A percentile compares a stretch with the other conserved stretches of the same genome.
phyloP scores from a whole-genome alignment of 2,113 vertebrate genomes.

The Indicator maculatus region DNA sequence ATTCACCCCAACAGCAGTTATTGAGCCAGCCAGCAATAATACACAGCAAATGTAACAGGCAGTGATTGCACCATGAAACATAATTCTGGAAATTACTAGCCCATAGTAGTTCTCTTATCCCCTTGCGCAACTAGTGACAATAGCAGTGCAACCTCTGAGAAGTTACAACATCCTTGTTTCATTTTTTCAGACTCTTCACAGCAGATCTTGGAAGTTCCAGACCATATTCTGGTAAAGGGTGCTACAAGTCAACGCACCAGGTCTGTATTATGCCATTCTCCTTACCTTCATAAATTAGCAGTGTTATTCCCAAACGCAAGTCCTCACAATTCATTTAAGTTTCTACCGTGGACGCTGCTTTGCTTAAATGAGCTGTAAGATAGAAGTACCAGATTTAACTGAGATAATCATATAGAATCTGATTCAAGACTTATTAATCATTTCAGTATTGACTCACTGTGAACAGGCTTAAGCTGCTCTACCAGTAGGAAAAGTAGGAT shows the following conservation, averaged over 20 bases:
- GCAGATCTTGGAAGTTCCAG: background rate
- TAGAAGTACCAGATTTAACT: background rate
- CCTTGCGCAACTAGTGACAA: slow-evolving; percentile 1
- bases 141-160: background rate
- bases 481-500: background rate
- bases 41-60: background rate
- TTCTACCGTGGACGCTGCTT: background rate
- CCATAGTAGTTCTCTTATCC: background rate
- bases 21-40: background rate
- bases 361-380: background rate
- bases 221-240: background rate
- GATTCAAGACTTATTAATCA: background rate
- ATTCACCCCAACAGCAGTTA: background rate
- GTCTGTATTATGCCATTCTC: background rate
- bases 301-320: background rate
- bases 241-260: background rate
- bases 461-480: background rate
- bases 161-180: background rate
- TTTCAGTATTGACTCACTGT: background rate
- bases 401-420: background rate
- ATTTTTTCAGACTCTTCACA: background rate
- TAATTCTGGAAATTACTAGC: background rate
- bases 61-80: background rate
- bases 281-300: background rate
- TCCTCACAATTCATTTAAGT: background rate